Conservation (phyloP, 2,888 invertebrate genomes). For the Chymomyza fuscimana region DNA sequence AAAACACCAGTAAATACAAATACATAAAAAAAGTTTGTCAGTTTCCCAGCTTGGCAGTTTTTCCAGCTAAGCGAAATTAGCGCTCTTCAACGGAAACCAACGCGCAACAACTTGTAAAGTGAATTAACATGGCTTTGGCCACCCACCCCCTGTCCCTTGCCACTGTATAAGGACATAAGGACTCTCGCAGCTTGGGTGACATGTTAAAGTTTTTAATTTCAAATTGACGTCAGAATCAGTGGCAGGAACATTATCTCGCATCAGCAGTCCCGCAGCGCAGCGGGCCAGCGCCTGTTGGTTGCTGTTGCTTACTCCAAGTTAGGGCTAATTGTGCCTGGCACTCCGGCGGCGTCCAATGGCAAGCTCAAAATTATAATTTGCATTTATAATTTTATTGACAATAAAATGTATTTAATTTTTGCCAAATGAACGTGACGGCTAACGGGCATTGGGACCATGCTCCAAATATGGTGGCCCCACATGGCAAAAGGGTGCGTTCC, state of each 20-base stretch:
- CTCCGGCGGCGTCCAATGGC: constrained; percentile 56
- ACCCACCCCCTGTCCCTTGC: constrained; percentile 4
- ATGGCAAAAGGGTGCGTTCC: constrained; percentile 22
- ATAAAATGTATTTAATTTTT: constrained; percentile 71
- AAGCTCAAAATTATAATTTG: constrained; percentile 71
- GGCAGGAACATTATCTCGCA: constrained; percentile 56
- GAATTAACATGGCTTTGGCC: constrained; percentile 63
- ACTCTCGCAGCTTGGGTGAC: constrained; percentile 40
- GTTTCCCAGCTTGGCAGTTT: constrained; percentile 12
- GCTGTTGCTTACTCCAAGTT: background rate
- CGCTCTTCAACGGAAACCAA: constrained; percentile 44
- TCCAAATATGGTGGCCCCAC: constrained; percentile 10
- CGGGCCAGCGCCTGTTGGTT: background rate
- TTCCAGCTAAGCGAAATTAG: constrained; percentile 63
- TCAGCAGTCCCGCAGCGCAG: constrained; percentile 31
- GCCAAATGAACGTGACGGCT: constrained; percentile 18
- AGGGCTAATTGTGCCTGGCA: background rate
- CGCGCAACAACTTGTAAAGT: constrained; percentile 70
- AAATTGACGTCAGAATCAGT: constrained; percentile 66
- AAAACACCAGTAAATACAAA: background rate
- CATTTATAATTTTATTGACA: constrained; percentile 72
- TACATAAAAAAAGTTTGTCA: background rate
- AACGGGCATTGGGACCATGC: constrained; percentile 6
- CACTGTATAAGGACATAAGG: constrained; percentile 21
- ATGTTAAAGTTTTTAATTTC: constrained; percentile 70